Base-by-base conservation (phyloP, 2,797 vertebrate species). In the Tachyglossus aculeatus region DNA sequence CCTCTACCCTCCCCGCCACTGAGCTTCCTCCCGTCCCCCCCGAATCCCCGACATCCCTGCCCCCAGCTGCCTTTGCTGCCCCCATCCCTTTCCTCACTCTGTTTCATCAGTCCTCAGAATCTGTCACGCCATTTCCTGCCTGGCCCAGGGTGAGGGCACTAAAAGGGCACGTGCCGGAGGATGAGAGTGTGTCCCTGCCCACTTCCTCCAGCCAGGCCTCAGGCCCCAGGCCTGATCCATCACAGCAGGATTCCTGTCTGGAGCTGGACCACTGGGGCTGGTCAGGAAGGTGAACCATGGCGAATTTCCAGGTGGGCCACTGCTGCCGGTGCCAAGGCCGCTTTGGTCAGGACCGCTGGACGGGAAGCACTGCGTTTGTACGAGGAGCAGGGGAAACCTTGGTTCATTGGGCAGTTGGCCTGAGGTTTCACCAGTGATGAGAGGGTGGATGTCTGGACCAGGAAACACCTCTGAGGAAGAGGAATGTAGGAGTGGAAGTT, bases 71-170 rank as follows among this genome's bases (percentile, higher is more conserved):
- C 82, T 81, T 83, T 81, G 83, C 81, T 31, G 2, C 58, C 81
- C 58, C 56, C 19, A 67, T 82, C 76, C 77, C 78, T 84, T 50
- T 69, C 71, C 64, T 76, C 5, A 29, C 10, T 0, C 1, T 67
- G 47, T 63, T 22, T 16, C 27, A 67, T 73, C 39, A 14, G 22
- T 7, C 13, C 4, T 24, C 2, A 8, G 2, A 67, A 74, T 48
- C 44, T 21, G 80, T 74, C 74, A 81, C 74, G 32, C 78, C 83
- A 69, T 57, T 86, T 85, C 87, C 88, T 83, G 83, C 77, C 50
- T 70, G 62, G 81, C 71, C 73, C 83, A 57, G 4, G 1, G 6
- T 34, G 0, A 3, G 3, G 0, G 59, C 68, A 53, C 47, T 56
- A 5, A 4, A 57, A 6, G 1, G 0, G 43, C 0, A 31, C 52